A percentile compares a stretch with the other conserved stretches of the same genome.
phyloP scores from a whole-genome alignment of 2,797 vertebrate genomes.

The Craterocephalus amniculus region DNA sequence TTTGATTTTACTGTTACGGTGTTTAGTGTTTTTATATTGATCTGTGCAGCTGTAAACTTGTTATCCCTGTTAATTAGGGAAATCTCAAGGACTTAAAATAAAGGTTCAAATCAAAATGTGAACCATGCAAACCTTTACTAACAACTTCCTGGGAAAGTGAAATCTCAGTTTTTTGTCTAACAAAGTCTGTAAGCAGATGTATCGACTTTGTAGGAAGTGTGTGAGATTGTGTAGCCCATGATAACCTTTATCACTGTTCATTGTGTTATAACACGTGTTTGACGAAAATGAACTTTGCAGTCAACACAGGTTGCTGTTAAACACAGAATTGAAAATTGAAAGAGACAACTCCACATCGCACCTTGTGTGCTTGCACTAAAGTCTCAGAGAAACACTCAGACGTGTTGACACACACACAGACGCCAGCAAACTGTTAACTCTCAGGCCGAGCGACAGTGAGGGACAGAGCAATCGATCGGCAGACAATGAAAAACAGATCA shows the following conservation, averaged over 20 bases:
- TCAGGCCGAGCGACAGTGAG: neutral
- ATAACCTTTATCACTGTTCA: too few species aligned
- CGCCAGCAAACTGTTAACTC: neutral
- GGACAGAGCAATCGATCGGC: conserved; percentile 11
- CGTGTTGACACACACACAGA: neutral
- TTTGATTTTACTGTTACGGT: too few species aligned
- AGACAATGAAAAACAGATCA: conserved; percentile 49
- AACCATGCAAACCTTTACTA: too few species aligned
- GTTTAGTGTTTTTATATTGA: too few species aligned
- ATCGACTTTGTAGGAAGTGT: neutral
- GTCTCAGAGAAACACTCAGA: conserved; percentile 2
- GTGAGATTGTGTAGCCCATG: too few species aligned
- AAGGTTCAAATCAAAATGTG: too few species aligned
- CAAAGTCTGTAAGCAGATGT: neutral
- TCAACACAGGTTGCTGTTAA: neutral
- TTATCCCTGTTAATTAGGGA: too few species aligned
- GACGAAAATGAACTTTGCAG: neutral
- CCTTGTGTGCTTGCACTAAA: conserved; percentile 6
- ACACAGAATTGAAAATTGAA: conserved; percentile 4
- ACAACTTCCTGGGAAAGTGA: too few species aligned
- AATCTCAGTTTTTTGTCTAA: too few species aligned
- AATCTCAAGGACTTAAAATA: too few species aligned
- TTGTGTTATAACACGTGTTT: neutral
- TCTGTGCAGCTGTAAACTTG: too few species aligned
- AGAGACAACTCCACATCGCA: conserved; percentile 2